Conservation (phyloP, 2,797 vertebrate species). For the Emys orbicularis region DNA sequence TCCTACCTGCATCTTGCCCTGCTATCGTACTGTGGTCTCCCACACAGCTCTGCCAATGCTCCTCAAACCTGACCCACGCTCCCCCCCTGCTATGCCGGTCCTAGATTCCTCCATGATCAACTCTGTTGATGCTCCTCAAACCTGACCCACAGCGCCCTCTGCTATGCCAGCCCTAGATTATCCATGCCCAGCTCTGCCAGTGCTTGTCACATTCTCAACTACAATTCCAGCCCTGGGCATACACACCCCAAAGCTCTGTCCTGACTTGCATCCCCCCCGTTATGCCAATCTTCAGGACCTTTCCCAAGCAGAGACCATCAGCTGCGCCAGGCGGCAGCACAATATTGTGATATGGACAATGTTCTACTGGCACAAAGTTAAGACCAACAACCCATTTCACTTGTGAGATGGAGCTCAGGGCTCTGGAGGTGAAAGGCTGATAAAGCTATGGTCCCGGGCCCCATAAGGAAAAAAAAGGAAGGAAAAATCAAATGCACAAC, state of each 20-base stretch:
- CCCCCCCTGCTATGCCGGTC: background rate
- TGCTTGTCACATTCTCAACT: background rate
- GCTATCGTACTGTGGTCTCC: background rate
- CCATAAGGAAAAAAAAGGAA: background rate
- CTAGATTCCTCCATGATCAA: too few species aligned
- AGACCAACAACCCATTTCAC: background rate
- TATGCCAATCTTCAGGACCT: background rate
- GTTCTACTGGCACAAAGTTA: background rate
- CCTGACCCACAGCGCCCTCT: background rate
- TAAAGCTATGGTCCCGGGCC: background rate
- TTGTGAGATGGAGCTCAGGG: background rate
- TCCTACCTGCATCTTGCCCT: background rate
- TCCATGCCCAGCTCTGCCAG: background rate
- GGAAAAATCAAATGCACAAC: background rate
- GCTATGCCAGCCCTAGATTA: background rate
- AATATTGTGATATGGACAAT: background rate
- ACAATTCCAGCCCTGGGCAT: background rate
- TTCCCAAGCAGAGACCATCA: background rate
- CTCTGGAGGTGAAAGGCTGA: background rate
- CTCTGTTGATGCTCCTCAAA: too few species aligned
- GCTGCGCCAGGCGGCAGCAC: background rate
- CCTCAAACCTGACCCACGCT: background rate
- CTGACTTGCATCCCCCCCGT: background rate
- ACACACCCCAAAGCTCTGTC: background rate
- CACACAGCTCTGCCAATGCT: background rate